These are phyloP conservation scores for Pelecanoides urinatrix DNA, from an alignment of 2,113 vertebrate genomes.

Conservation along the genomic window DNA sequence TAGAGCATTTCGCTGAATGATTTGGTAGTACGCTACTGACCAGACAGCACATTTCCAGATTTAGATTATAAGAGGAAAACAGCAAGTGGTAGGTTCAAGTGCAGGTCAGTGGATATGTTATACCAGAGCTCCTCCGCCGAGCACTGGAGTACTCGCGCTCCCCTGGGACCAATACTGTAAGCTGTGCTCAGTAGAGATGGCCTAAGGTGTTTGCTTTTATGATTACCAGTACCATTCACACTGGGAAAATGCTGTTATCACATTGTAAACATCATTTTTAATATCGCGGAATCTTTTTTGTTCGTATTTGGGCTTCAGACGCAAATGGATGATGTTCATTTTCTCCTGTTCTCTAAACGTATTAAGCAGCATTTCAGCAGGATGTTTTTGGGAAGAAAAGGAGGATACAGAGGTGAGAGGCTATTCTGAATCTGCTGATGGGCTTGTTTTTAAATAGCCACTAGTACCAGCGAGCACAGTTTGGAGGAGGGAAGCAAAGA, in stretches of 20 bases:
- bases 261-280: conserved; percentile 59
- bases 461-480: not conserved
- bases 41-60: conserved; percentile 70
- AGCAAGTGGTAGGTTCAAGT: conserved; percentile 80
- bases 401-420: not conserved
- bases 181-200: conserved; percentile 2
- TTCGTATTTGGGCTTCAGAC: not conserved
- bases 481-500: not conserved
- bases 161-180: not conserved
- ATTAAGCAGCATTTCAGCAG: not conserved
- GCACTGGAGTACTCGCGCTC: not conserved
- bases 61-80: conserved; percentile 73
- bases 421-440: not conserved
- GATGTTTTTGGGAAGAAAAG: not conserved
- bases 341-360: not conserved
- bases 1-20: conserved; percentile 56
- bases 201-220: conserved; percentile 63
- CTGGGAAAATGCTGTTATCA: conserved; percentile 34
- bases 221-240: not conserved
- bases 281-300: not conserved
- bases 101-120: conserved; percentile 67
- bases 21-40: conserved; percentile 55
- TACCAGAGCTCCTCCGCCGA: not conserved
- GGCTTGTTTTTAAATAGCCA: not conserved
- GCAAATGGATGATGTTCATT: accelerated